Evolutionary conservation across 2,888 invertebrate genomes (phyloP).

Genomic region (Palloptera scutellata): DNA sequence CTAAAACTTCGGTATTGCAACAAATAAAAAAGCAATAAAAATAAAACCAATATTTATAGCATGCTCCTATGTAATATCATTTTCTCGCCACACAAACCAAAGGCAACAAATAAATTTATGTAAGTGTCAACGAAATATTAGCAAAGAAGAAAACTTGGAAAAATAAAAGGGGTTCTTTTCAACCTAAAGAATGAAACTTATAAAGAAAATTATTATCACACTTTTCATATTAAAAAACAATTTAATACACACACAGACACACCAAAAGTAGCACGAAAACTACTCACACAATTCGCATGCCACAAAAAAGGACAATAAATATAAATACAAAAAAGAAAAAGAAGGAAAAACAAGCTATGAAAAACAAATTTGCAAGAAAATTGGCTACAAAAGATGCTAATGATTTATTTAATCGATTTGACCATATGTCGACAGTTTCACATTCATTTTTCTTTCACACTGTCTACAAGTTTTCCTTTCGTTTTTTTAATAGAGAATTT

Average conservation of each 20-base stretch:
- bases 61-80: no score
- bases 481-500: slow-evolving; percentile 6
- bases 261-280: slow-evolving; percentile 49
- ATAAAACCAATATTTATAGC: neutral
- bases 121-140: slow-evolving; percentile 33
- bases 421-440: slow-evolving; percentile 56
- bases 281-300: slow-evolving; percentile 29
- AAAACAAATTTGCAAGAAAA: slow-evolving; percentile 51
- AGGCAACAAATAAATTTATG: slow-evolving; percentile 30
- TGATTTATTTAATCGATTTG: slow-evolving; percentile 64
- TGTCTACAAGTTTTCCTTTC: slow-evolving; percentile 25
- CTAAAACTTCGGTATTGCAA: no score
- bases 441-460: slow-evolving; percentile 28
- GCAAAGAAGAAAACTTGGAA: slow-evolving; percentile 2
- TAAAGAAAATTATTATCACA: slow-evolving; percentile 40
- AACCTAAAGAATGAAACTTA: neutral
- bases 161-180: slow-evolving; percentile 26
- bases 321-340: neutral
- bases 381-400: slow-evolving; percentile 62
- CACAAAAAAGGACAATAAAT: slow-evolving; percentile 30
- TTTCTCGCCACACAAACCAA: no score
- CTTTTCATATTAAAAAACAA: slow-evolving; percentile 58
- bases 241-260: slow-evolving; percentile 49
- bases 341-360: slow-evolving; percentile 9
- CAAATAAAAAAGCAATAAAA: neutral